Conservation (phyloP, 2,113 vertebrate species). For the Silurus glanis region DNA sequence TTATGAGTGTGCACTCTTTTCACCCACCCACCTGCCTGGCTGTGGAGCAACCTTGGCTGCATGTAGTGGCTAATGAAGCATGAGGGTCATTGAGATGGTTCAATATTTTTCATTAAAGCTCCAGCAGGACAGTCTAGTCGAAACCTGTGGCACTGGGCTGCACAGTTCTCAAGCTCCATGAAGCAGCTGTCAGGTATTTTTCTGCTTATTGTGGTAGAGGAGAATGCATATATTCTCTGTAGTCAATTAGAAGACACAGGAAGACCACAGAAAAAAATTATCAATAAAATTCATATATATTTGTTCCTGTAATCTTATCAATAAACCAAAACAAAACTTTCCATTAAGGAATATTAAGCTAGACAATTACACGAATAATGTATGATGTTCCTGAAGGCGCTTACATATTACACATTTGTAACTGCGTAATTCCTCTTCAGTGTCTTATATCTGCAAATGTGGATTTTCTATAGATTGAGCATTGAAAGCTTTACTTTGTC, state of each 20-base stretch:
- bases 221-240: conserved; percentile 11
- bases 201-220: conserved; percentile 30
- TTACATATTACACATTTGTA: conserved; percentile 3
- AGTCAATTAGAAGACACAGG: conserved; percentile 38
- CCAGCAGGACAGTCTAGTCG: conserved; percentile 8
- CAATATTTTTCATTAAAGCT: conserved; percentile 41
- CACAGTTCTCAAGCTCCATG: conserved; percentile 9
- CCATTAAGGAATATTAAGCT: conserved; percentile 22
- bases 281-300: conserved; percentile 21
- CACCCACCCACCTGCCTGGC: conserved; percentile 13
- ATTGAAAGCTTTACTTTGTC: conserved; percentile 1
- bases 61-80: conserved; percentile 40
- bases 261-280: conserved; percentile 21
- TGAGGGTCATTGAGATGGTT: conserved; percentile 43
- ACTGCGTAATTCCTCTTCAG: conserved; percentile 1
- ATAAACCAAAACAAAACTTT: conserved; percentile 28
- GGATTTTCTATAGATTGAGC: conserved; percentile 3
- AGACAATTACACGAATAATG: conserved; percentile 31
- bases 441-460: conserved; percentile 14
- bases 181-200: conserved; percentile 29
- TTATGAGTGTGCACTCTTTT: conserved; percentile 1
- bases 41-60: conserved; percentile 26
- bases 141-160: conserved; percentile 13
- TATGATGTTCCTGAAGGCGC: conserved; percentile 17
- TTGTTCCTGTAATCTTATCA: conserved; percentile 30